phyloP scores from a whole-genome alignment of 2,797 vertebrate species.

The Tokudaia muenninki region DNA sequence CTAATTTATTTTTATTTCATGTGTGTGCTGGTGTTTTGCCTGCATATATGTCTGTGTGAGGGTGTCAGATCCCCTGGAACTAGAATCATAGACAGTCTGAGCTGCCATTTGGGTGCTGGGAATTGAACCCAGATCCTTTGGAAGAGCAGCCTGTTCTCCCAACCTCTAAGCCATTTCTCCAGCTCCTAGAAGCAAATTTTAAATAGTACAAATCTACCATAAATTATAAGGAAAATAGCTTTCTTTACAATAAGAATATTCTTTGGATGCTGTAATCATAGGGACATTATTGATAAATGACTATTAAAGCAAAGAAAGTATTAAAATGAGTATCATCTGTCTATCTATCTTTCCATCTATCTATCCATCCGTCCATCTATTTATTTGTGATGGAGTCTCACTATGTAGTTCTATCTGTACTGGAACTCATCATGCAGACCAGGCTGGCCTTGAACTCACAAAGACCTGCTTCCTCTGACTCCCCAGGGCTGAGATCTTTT shows the following conservation, averaged over 20 bases:
- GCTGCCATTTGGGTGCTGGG: background rate
- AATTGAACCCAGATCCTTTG: background rate
- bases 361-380: background rate
- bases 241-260: slow-evolving; percentile 54
- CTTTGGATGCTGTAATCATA: slow-evolving; percentile 47
- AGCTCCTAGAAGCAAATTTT: background rate
- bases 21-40: background rate
- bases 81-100: background rate
- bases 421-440: background rate
- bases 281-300: slow-evolving; percentile 30
- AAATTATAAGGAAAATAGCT: slow-evolving; percentile 26
- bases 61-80: background rate
- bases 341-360: background rate
- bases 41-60: background rate
- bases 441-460: background rate
- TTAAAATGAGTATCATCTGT: background rate
- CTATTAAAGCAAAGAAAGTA: slow-evolving; percentile 42
- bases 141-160: background rate
- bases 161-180: background rate
- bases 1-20: slow-evolving; percentile 10
- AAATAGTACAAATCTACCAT: slow-evolving; percentile 8
- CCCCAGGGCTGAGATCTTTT: background rate
- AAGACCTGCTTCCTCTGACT: background rate
- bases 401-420: background rate
- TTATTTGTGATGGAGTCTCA: background rate